These are phyloP conservation scores for Sthenelais limicola DNA, from an alignment of 2,888 invertebrate genomes.

Conservation along the genomic window DNA sequence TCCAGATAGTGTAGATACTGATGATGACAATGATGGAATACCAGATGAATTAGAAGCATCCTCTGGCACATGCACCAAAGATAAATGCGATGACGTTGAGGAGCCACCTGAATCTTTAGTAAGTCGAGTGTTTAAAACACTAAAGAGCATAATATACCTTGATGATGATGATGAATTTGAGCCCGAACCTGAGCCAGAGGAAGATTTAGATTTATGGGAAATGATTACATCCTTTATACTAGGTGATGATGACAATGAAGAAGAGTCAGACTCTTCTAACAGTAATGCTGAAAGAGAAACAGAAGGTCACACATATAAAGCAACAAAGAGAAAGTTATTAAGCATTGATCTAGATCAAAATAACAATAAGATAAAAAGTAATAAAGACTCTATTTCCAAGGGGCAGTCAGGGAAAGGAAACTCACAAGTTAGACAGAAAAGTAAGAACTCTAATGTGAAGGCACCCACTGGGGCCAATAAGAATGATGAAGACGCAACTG, in stretches of 20 bases:
- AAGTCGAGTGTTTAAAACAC: neutral
- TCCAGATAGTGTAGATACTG: conserved; percentile 48
- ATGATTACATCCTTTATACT: conserved; percentile 36
- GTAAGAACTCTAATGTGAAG: neutral
- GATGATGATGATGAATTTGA: conserved; percentile 58
- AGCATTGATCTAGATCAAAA: conserved; percentile 36
- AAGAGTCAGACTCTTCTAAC: conserved; percentile 48
- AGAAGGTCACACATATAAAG: conserved; percentile 52
- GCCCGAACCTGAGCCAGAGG: conserved; percentile 48
- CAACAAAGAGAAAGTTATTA: conserved; percentile 40
- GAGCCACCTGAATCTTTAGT: conserved; percentile 10
- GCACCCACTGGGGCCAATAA: neutral
- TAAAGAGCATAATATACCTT: conserved; percentile 26
- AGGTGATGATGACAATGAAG: conserved; percentile 52
- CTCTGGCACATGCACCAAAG: conserved; percentile 41
- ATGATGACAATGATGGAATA: conserved; percentile 55
- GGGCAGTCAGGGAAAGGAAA: conserved; percentile 1
- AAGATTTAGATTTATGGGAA: conserved; percentile 50
- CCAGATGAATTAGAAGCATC: conserved; percentile 52
- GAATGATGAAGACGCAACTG: neutral
- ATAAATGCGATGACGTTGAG: conserved; percentile 47
- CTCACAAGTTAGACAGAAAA: neutral
- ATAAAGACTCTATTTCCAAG: neutral
- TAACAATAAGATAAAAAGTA: neutral
- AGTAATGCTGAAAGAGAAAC: conserved; percentile 55